Conservation (phyloP, 2,888 invertebrate genomes). For the Plagodis dolabraria region DNA sequence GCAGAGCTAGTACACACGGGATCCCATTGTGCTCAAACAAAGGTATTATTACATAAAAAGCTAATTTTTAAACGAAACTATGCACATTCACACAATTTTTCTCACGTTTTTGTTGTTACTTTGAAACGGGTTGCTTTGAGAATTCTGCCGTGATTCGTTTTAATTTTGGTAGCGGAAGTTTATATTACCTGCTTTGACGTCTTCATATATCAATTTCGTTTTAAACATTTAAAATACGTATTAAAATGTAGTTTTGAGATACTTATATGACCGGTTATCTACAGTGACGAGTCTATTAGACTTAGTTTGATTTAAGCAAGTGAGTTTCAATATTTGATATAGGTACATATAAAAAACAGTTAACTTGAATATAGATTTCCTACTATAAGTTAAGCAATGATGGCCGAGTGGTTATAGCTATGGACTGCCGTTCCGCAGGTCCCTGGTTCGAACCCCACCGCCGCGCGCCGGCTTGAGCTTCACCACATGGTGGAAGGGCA, state of each 20-base stretch:
- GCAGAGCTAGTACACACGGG: slow-evolving; percentile 48
- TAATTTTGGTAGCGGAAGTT: neutral
- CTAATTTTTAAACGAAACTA: slow-evolving; percentile 16
- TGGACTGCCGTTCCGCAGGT: too few relatives aligned
- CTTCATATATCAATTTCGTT: too few relatives aligned
- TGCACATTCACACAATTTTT: slow-evolving; percentile 14
- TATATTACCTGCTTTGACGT: neutral
- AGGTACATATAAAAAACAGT: too few relatives aligned
- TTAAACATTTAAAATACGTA: too few relatives aligned
- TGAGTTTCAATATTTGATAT: too few relatives aligned
- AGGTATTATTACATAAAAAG: slow-evolving; percentile 28
- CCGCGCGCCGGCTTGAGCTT: too few relatives aligned
- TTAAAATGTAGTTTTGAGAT: slow-evolving; percentile 1
- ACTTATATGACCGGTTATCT: slow-evolving; percentile 1
- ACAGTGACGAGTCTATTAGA: too few relatives aligned
- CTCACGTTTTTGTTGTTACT: slow-evolving; percentile 19
- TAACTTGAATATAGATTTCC: too few relatives aligned
- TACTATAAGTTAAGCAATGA: too few relatives aligned
- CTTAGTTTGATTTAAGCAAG: neutral
- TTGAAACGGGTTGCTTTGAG: neutral
- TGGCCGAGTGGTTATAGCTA: too few relatives aligned
- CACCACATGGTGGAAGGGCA: too few relatives aligned
- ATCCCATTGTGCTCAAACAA: slow-evolving; percentile 45
- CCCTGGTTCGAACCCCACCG: too few relatives aligned
- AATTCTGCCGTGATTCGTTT: neutral